Evolutionary conservation across 2,888 invertebrate species (phyloP), one percentile per base, ranked within the genome.

Genomic region (Nomada fucata): DNA sequence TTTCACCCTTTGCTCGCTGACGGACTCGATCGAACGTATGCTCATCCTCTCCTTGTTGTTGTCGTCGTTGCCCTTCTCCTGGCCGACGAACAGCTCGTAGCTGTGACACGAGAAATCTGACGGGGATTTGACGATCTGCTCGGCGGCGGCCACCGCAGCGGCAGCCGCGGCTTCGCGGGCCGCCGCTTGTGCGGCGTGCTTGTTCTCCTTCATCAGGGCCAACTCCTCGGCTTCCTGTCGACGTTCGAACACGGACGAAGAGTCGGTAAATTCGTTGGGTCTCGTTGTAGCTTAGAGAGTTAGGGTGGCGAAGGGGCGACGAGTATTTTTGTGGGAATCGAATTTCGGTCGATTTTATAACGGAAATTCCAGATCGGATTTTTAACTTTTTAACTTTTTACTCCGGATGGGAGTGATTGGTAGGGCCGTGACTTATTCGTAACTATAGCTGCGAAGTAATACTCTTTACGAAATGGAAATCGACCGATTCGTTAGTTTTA

Each of bases 11-110:
- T 96, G 97, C 95, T 97, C 98, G 96, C 97, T 97, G 95, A 97
- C 96, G 95, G 98, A 97, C 95, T 97, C 97, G 95, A 97, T 94
- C 94, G 97, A 97, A 93, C 97, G 96, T 91, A 98, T 97, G 94
- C 98, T 98, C 96, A 98, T 98, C 94, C 97, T 97, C 94, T 97
- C 97, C 94, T 97, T 97, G 95, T 97, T 97, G 95, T 97, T 97
- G 94, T 98, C 98, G 92, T 96, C 96, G 94, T 97, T 97, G 91
- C 97, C 97, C 91, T 97, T 97, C 92, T 97, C 97, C 94, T 97
- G 97, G 92, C 97, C 97, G 89, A 97, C 97, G 94, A 98, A 98
- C 89, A 97, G 95, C 94, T 98, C 98, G 95, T 98, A 98, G 94
- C 98, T 98, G 94, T 97, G 97, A 94, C 97, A 97, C 83, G 98